A percentile compares a stretch with the other conserved stretches of the same genome.
Evolutionary conservation across 2,113 vertebrate genomes (phyloP).

Genomic region (Ariopsis seemanni): DNA sequence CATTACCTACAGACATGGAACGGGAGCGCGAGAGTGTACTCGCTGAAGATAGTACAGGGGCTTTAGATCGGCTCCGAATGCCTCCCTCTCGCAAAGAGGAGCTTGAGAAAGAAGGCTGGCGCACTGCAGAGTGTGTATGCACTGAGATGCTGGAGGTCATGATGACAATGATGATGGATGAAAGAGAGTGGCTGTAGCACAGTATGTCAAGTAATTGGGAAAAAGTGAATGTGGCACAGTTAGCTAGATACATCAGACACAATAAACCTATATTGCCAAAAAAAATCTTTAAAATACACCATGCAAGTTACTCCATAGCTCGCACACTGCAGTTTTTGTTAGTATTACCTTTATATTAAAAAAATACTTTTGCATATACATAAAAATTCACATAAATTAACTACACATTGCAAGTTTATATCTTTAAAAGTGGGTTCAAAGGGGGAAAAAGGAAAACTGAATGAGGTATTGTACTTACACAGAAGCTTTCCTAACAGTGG

Average conservation of each 20-base stretch:
- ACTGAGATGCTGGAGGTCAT: conserved; percentile 70
- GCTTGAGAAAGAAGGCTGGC: conserved; percentile 71
- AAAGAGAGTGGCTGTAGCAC: not conserved
- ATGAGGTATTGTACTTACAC: conserved; percentile 57
- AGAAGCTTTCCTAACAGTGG: conserved; percentile 12
- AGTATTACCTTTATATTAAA: not conserved
- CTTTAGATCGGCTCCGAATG: conserved; percentile 63
- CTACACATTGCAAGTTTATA: not conserved
- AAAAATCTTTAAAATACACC: not conserved
- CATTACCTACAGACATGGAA: conserved; percentile 72
- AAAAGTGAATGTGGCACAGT: not conserved
- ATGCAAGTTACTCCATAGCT: not conserved
- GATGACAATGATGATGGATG: conserved; percentile 54
- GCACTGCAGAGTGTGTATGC: conserved; percentile 60
- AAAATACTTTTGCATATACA: not conserved
- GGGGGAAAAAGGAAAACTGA: not conserved
- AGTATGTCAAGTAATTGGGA: not conserved
- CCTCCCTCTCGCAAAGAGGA: conserved; percentile 66
- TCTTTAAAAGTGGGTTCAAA: not conserved
- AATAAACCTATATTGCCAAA: not conserved
- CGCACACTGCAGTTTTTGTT: not conserved
- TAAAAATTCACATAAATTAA: not conserved
- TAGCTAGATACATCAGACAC: not conserved
- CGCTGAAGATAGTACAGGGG: conserved; percentile 52
- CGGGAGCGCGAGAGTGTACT: conserved; percentile 61